Percentiles rank a stretch among this genome's conserved stretches.
phyloP scores from a whole-genome alignment of 2,113 vertebrate genomes.

The Salvelinus fontinalis region DNA sequence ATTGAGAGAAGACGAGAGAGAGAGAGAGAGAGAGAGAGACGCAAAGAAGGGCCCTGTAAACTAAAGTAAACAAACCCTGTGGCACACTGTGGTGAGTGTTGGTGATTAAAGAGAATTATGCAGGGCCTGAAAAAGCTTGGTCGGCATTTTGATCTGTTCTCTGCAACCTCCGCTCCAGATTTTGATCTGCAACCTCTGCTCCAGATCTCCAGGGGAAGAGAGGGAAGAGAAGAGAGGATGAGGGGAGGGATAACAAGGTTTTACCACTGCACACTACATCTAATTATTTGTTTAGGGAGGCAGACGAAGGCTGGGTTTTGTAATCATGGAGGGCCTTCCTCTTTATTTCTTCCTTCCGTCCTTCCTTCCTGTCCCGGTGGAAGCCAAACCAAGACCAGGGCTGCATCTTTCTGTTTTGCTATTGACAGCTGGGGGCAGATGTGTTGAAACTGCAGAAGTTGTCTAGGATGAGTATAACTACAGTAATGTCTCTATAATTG shows the following conservation, averaged over 20 bases:
- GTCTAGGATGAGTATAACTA: too few relatives aligned
- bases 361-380: conserved; percentile 18
- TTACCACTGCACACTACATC: conserved; percentile 17
- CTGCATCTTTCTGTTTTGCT: too few relatives aligned
- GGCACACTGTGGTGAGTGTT: conserved; percentile 38
- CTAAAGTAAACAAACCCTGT: conserved; percentile 15
- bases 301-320: conserved; percentile 15
- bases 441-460: too few relatives aligned
- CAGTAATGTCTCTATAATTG: too few relatives aligned
- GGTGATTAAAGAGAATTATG: conserved; percentile 64
- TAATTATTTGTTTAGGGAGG: conserved; percentile 40
- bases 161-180: conserved; percentile 26
- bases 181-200: too few relatives aligned
- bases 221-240: conserved; percentile 11
- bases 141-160: conserved; percentile 40
- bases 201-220: background rate
- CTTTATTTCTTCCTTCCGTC: conserved; percentile 16
- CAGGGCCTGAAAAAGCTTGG: conserved; percentile 50
- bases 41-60: conserved; percentile 17
- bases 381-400: background rate
- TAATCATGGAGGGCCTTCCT: background rate
- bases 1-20: too few relatives aligned
- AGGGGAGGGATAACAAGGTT: conserved; percentile 23
- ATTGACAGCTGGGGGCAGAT: too few relatives aligned
- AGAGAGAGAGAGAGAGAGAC: conserved; percentile 9